Base-by-base conservation (phyloP, 2,888 invertebrate species). In the Tetrapedia diversipes region DNA sequence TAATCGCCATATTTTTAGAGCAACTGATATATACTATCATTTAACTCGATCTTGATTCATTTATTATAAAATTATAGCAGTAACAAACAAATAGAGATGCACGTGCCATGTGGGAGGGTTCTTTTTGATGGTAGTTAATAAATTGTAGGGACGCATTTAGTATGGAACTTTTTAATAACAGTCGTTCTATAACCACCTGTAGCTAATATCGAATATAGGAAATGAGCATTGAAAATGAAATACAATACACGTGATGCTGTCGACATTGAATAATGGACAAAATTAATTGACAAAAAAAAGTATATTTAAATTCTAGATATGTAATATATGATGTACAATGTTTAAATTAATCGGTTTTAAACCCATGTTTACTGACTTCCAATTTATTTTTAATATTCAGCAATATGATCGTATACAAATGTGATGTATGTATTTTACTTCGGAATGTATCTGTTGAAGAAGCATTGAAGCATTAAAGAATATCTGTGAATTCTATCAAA, bases 371-470 rank as follows among this genome's bases (percentile, higher is more conserved):
- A 73, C 60, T 74, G 53, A 74, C 51, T 59, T 27, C 19, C 32
- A 53, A 45, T 74, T 59, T 73, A 19, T 74, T 66, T 76, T 14
- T 54, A 56, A 47, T 34, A 66, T 76, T 67, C 75, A 66, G 76
- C 61, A 60, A 65, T 34, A 65, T 59, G 64, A 22, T 59, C 64
- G 56, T 72, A 43, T 59, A 45, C 43, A 59, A 34, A 60, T 60
- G 24, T 24, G 60, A 60, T 29, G 73, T 74, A 67, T 66, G 67
- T 49, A 37, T 57, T 66, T 60, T 66, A 34, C 51, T 63, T 68
- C 32, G 57, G 41, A 22, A 61, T 47, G 32, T 67, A 22, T 59
- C 39, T 39, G 19, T 19, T 19, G 76, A 68, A 59, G 73, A 64
- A 39, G 61, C 41, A 32, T 77, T 76, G 47, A 59, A 22, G 67